These are phyloP conservation scores for Campylomormyrus tamandua DNA, from an alignment of 2,113 vertebrate species.

Conservation along the genomic window DNA sequence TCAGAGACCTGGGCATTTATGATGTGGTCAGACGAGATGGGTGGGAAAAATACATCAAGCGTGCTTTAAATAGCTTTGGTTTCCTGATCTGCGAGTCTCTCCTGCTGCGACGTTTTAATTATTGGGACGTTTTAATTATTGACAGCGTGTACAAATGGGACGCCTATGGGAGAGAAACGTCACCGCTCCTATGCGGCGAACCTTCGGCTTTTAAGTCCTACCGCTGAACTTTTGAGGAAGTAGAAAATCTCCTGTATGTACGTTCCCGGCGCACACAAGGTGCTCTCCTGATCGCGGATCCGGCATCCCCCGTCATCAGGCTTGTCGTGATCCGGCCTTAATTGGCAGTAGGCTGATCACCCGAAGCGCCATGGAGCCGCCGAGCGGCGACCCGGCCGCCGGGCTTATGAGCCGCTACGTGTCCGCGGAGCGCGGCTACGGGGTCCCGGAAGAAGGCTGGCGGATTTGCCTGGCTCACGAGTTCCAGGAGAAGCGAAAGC, in stretches of 20 bases:
- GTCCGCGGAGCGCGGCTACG: constrained; percentile 61
- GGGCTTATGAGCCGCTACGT: constrained; percentile 73
- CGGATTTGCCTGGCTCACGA: constrained; percentile 83
- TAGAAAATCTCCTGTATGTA: neutral
- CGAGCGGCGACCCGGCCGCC: constrained; percentile 48
- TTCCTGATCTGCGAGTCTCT: neutral
- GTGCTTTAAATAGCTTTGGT: neutral
- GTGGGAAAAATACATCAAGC: neutral
- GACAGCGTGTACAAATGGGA: neutral
- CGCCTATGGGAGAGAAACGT: neutral
- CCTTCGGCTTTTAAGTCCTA: neutral
- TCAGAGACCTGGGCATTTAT: neutral
- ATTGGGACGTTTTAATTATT: neutral
- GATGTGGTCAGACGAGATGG: neutral
- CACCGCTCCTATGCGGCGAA: neutral
- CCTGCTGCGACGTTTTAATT: neutral
- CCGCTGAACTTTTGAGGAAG: neutral
- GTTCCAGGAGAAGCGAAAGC: constrained; percentile 83
- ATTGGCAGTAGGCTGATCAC: neutral
- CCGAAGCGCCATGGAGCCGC: constrained; percentile 47
- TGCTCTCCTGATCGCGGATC: neutral
- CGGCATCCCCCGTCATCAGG: neutral
- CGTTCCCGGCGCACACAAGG: neutral
- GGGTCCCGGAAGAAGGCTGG: constrained; percentile 75
- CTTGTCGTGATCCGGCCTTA: neutral